A percentile compares a stretch with the other conserved stretches of the same genome.
Conservation (phyloP, 2,888 invertebrate species). For the Diabrotica balteata region DNA sequence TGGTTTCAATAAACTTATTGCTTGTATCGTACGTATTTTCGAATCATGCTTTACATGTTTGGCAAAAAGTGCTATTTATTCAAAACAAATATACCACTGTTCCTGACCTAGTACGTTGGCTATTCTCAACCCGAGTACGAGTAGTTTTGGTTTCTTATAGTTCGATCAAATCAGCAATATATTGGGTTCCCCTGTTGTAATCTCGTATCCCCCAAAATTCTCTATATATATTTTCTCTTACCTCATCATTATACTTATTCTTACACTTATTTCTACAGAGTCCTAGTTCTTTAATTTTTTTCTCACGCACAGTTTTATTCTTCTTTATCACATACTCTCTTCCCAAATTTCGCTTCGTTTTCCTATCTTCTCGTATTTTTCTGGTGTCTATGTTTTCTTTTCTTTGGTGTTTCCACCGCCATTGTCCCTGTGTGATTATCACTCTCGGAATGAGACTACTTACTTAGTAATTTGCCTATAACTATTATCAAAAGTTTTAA, state of each 20-base stretch:
- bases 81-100: no score
- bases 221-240: neutral
- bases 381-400: neutral
- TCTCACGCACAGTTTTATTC: neutral
- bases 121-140: neutral
- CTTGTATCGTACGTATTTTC: no score
- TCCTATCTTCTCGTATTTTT: neutral
- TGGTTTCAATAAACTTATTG: neutral
- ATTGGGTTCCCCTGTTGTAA: neutral
- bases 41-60: no score
- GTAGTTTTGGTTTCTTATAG: neutral
- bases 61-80: no score
- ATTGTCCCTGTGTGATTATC: neutral
- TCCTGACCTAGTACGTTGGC: no score
- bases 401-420: slow-evolving; percentile 1
- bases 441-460: no score
- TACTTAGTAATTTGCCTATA: no score
- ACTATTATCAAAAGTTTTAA: no score
- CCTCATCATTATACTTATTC: neutral
- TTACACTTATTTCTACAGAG: neutral
- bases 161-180: neutral
- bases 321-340: neutral
- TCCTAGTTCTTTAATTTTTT: slow-evolving; percentile 7
- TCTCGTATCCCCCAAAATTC: neutral
- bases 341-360: slow-evolving; percentile 4